phyloP scores from a whole-genome alignment of 35 echinoderm and acorn worm genomes.

The Eucidaris tribuloides region DNA sequence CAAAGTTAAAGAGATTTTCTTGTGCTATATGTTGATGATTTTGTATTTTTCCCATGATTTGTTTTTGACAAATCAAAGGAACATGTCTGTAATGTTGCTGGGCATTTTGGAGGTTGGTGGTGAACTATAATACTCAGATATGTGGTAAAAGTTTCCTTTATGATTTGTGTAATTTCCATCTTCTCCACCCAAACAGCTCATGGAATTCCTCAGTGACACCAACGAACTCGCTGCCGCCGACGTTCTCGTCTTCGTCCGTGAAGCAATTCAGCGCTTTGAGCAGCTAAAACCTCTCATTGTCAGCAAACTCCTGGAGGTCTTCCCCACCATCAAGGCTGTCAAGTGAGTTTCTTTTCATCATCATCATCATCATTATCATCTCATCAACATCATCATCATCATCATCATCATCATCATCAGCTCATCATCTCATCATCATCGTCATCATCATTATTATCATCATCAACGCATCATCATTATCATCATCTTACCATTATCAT shows the following conservation, averaged over 20 bases:
- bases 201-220: conserved; percentile 98
- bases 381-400: too few species aligned
- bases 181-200: conserved; percentile 95
- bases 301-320: conserved; percentile 87
- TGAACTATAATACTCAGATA: neutral
- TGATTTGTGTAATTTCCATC: neutral
- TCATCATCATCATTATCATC: too few species aligned
- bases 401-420: too few species aligned
- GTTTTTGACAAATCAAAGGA: neutral
- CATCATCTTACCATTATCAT: too few species aligned
- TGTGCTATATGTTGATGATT: too few species aligned
- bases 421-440: too few species aligned
- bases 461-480: too few species aligned
- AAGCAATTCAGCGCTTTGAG: conserved; percentile 95
- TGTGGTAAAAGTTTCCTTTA: neutral
- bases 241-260: conserved; percentile 96
- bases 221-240: conserved; percentile 95
- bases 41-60: too few species aligned
- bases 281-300: conserved; percentile 88
- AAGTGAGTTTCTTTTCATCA: conserved; percentile 78
- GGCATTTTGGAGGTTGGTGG: neutral
- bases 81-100: neutral
- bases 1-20: too few species aligned
- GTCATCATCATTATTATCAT: too few species aligned
- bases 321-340: conserved; percentile 86